Percentiles rank a stretch among this genome's conserved stretches.
Evolutionary conservation across 2,113 vertebrate species (phyloP).

Genomic region (Paralichthys olivaceus): DNA sequence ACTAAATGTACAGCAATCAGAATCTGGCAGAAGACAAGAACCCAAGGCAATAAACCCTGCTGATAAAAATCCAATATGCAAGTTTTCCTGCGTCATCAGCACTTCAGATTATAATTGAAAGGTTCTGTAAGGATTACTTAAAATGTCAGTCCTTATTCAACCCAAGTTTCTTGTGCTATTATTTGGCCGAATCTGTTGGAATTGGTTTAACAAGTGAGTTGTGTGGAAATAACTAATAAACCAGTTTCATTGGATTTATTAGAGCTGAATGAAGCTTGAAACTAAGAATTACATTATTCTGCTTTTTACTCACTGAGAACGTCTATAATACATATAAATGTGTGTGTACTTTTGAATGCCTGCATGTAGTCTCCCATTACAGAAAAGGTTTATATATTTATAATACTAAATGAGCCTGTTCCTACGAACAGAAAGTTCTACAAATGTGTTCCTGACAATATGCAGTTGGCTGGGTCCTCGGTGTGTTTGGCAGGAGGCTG

Average conservation of each 20-base stretch:
- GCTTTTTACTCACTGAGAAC: not conserved
- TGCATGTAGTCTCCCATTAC: not conserved
- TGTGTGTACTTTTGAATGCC: not conserved
- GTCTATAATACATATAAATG: not conserved
- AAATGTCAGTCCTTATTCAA: constrained; percentile 1
- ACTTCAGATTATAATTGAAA: not conserved
- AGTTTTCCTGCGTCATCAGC: constrained; percentile 9
- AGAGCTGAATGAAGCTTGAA: not conserved
- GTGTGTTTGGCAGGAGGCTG: constrained; percentile 62
- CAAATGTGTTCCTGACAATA: constrained; percentile 48
- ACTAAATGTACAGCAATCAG: constrained; percentile 17
- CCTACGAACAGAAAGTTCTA: constrained; percentile 43
- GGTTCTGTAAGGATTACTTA: constrained; percentile 9
- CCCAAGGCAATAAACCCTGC: constrained; percentile 8
- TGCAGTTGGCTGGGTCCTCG: constrained; percentile 46
- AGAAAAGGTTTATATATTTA: too few species aligned
- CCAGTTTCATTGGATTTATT: constrained; percentile 1
- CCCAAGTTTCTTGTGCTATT: not conserved
- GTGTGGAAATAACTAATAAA: not conserved
- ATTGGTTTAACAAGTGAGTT: not conserved
- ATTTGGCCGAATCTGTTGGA: not conserved
- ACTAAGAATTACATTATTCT: not conserved
- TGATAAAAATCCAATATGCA: constrained; percentile 35
- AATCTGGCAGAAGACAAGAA: not conserved
- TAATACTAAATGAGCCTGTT: not conserved